phyloP scores from a whole-genome alignment of 2,797 vertebrate genomes.

The Schizopygopsis pylzovi region DNA sequence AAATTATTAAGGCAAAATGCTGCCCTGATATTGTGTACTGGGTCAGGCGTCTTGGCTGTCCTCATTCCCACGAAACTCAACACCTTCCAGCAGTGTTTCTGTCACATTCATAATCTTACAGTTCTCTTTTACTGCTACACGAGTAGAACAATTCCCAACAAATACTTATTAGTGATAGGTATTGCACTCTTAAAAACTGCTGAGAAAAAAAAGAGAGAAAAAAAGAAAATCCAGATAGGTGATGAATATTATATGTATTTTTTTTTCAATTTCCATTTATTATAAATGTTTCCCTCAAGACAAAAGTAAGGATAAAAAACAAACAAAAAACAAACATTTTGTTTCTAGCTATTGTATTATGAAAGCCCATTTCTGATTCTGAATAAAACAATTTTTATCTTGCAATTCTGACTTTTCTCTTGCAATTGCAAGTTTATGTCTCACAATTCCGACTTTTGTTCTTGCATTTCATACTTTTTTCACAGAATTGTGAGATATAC shows the following conservation, averaged over 20 bases:
- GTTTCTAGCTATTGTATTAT: neutral
- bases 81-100: slow-evolving; percentile 48
- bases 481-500: too few species aligned
- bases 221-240: neutral
- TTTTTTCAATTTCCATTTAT: neutral
- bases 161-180: slow-evolving; percentile 6
- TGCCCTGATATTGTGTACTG: slow-evolving; percentile 4
- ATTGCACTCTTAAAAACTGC: neutral
- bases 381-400: neutral
- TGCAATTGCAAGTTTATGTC: too few species aligned
- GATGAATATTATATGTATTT: neutral
- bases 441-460: too few species aligned
- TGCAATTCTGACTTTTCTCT: neutral
- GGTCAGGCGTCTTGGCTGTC: slow-evolving; percentile 46
- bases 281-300: neutral
- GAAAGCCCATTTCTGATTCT: neutral
- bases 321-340: too few species aligned
- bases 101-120: slow-evolving; percentile 48
- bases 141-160: slow-evolving; percentile 24
- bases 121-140: slow-evolving; percentile 46
- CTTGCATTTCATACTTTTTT: neutral
- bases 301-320: neutral
- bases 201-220: neutral
- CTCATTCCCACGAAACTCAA: slow-evolving; percentile 64
- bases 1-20: neutral